Percentiles rank a stretch among this genome's conserved stretches.
phyloP scores from a whole-genome alignment of 2,797 vertebrate species.

The Natrix natrix region DNA sequence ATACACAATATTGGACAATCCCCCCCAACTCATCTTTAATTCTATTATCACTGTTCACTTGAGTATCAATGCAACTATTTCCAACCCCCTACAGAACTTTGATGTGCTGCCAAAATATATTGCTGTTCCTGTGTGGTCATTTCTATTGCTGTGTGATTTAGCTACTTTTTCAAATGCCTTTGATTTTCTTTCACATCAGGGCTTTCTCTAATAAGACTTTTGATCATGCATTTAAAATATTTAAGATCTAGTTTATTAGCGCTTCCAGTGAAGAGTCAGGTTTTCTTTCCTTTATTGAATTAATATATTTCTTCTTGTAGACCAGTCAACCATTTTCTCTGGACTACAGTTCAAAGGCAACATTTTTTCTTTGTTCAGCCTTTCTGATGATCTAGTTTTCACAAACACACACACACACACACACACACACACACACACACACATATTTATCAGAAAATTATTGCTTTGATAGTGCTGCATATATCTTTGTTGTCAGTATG shows the following conservation, averaged over 20 bases:
- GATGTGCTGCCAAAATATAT: not conserved
- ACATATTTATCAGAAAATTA: not conserved
- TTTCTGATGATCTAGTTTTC: not conserved
- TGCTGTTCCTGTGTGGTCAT: not conserved
- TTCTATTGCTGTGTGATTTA: not conserved
- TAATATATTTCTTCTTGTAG: not conserved
- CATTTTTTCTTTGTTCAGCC: not conserved
- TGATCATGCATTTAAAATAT: not conserved
- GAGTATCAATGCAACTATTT: not conserved
- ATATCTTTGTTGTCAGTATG: not conserved
- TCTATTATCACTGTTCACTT: not conserved
- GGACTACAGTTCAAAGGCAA: not conserved
- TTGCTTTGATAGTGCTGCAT: not conserved
- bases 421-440: too few relatives aligned
- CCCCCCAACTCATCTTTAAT: not conserved
- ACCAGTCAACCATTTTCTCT: not conserved
- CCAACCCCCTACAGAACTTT: not conserved
- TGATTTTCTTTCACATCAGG: not conserved
- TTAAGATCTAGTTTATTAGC: not conserved
- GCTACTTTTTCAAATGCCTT: not conserved
- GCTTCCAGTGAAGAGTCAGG: not conserved
- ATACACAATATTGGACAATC: not conserved
- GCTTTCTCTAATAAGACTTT: not conserved
- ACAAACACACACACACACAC: too few relatives aligned
- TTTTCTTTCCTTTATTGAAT: not conserved